Percentiles rank a stretch among this genome's conserved stretches.
These are phyloP conservation scores for Gymnoscopelus microlampas DNA, from an alignment of 2,797 vertebrate species.

Conservation along the genomic window DNA sequence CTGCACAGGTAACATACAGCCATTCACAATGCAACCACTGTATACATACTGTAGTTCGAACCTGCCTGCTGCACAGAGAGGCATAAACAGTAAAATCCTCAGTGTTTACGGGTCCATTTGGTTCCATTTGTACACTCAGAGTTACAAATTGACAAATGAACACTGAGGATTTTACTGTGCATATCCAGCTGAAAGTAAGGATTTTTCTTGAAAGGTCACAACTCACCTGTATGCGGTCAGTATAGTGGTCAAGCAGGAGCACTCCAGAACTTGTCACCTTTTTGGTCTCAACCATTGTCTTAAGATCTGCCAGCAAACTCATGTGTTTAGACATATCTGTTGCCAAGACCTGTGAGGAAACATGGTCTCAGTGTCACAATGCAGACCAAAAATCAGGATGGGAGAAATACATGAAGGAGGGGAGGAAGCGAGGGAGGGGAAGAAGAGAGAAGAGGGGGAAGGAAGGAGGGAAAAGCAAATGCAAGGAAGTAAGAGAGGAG, in stretches of 20 bases:
- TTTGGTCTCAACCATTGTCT: slow-evolving; percentile 98
- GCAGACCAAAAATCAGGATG: not conserved
- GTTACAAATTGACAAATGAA: no score
- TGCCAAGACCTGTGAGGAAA: slow-evolving; percentile 86
- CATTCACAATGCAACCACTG: slow-evolving; percentile 12
- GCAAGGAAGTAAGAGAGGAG: not conserved
- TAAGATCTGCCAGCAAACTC: slow-evolving; percentile 93
- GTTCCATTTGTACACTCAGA: no score
- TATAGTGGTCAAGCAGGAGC: slow-evolving; percentile 92
- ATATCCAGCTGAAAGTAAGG: no score
- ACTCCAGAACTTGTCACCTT: slow-evolving; percentile 96
- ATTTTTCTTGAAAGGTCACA: not conserved
- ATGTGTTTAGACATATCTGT: slow-evolving; percentile 99
- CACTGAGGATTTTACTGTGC: no score
- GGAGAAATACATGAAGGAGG: not conserved
- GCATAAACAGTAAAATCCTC: no score
- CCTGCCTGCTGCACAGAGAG: not conserved
- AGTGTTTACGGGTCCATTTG: no score
- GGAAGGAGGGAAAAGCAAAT: not conserved
- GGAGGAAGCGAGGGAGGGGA: not conserved
- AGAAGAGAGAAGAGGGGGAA: not conserved
- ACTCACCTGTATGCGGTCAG: slow-evolving; percentile 92
- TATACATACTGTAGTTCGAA: not conserved
- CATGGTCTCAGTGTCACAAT: not conserved
- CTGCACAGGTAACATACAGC: slow-evolving; percentile 19